These are phyloP conservation scores for Neodiprion virginianus DNA, from an alignment of 1,140 invertebrate species.

Conservation along the genomic window DNA sequence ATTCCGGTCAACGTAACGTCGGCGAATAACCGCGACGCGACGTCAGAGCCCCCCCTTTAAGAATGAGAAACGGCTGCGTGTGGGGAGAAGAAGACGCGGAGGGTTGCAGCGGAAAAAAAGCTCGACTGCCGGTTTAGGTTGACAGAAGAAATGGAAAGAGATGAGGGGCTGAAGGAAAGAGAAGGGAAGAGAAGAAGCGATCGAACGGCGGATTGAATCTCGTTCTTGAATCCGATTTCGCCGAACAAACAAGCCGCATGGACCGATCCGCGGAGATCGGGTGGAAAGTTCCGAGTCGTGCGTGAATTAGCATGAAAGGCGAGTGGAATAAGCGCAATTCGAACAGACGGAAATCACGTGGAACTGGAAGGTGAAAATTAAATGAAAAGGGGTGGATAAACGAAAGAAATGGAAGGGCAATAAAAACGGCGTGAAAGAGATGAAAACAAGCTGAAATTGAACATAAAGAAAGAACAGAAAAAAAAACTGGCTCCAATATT, in stretches of 20 bases:
- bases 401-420: background rate
- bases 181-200: conserved; percentile 45
- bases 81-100: background rate
- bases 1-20: too few relatives aligned
- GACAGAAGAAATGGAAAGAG: background rate
- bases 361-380: conserved; percentile 9
- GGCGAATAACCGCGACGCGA: too few relatives aligned
- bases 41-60: too few relatives aligned
- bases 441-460: background rate
- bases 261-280: conserved; percentile 27
- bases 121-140: too few relatives aligned
- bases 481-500: too few relatives aligned
- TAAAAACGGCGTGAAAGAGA: background rate
- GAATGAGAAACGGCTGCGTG: background rate
- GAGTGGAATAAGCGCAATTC: conserved; percentile 26
- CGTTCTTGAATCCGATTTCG: conserved; percentile 55
- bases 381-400: background rate
- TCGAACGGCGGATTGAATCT: conserved; percentile 54
- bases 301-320: conserved; percentile 52
- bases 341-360: conserved; percentile 18
- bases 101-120: conserved; percentile 10
- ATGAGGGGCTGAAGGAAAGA: conserved; percentile 9
- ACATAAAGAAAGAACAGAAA: background rate
- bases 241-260: conserved; percentile 44
- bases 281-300: conserved; percentile 55